Evolutionary conservation across 2,113 vertebrate genomes (phyloP).

Genomic region (Alethe diademata): DNA sequence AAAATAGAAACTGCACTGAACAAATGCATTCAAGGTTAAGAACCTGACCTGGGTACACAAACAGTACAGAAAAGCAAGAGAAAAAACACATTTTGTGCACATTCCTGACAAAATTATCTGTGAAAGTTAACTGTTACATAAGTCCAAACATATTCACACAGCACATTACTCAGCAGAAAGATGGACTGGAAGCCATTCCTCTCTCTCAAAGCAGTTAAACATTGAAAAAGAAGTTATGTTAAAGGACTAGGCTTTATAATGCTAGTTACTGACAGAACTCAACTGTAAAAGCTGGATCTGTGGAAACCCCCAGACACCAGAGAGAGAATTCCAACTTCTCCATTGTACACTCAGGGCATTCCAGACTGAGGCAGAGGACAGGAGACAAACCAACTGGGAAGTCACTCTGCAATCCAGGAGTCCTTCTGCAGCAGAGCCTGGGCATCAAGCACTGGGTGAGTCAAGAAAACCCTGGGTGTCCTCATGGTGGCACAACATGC

Average conservation of each 20-base stretch:
- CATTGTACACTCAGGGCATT: background rate
- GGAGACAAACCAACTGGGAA: accelerated
- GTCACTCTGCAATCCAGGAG: background rate
- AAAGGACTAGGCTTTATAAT: background rate
- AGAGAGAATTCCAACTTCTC: background rate
- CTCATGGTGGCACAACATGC: accelerated
- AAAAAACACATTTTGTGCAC: background rate
- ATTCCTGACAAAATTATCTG: background rate
- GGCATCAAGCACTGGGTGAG: background rate
- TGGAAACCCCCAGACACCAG: background rate
- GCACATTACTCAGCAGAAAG: background rate
- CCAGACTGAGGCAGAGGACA: background rate
- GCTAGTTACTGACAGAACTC: background rate
- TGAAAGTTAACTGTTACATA: background rate
- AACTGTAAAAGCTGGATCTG: background rate
- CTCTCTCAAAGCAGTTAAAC: background rate
- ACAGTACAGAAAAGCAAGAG: background rate
- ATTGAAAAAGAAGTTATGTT: background rate
- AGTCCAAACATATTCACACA: background rate
- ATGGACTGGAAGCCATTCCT: background rate
- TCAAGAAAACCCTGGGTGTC: accelerated
- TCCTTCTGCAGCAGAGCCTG: background rate
- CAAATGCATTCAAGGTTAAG: conserved; percentile 4
- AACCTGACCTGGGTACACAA: conserved; percentile 14
- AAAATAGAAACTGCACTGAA: conserved; percentile 31